Percentiles rank a stretch among this genome's conserved stretches.
These are phyloP conservation scores for Macroglossus sobrinus DNA, from an alignment of 2,113 vertebrate species.

Conservation along the genomic window DNA sequence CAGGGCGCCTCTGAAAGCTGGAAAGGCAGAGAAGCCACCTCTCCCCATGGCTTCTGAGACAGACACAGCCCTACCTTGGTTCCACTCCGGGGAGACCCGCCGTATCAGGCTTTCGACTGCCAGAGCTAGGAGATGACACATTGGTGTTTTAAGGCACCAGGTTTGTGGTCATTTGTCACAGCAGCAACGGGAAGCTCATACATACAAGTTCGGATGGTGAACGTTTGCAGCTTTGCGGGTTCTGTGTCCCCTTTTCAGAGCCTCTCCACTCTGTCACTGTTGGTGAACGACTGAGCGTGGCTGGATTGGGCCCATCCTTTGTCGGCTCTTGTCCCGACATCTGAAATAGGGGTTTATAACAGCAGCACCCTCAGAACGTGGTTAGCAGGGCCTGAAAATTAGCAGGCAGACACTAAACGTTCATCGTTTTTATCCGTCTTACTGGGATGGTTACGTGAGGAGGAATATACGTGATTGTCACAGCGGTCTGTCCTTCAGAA, in stretches of 20 bases:
- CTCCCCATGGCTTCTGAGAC: neutral
- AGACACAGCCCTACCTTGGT: no score
- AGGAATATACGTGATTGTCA: neutral
- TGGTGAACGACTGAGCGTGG: accelerated
- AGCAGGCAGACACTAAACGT: neutral
- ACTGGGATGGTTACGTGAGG: accelerated
- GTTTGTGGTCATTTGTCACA: accelerated
- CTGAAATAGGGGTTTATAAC: neutral
- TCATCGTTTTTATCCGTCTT: neutral
- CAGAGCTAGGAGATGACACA: no score
- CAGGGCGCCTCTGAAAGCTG: accelerated
- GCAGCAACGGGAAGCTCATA: neutral
- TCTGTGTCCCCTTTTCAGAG: no score
- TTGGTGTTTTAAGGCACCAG: neutral
- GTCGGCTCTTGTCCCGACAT: accelerated
- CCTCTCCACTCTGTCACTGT: neutral
- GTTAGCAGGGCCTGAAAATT: neutral
- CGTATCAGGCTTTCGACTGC: neutral
- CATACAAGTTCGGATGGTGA: no score
- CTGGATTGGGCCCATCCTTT: neutral
- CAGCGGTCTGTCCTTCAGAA: neutral
- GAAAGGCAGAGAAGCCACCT: neutral
- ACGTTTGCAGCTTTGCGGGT: accelerated
- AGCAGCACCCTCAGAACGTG: neutral
- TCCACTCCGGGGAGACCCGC: neutral